Evolutionary conservation across 2,113 vertebrate species (phyloP), one percentile per base, ranked within the genome.

Genomic region (Phylloscopus trochiloides): DNA sequence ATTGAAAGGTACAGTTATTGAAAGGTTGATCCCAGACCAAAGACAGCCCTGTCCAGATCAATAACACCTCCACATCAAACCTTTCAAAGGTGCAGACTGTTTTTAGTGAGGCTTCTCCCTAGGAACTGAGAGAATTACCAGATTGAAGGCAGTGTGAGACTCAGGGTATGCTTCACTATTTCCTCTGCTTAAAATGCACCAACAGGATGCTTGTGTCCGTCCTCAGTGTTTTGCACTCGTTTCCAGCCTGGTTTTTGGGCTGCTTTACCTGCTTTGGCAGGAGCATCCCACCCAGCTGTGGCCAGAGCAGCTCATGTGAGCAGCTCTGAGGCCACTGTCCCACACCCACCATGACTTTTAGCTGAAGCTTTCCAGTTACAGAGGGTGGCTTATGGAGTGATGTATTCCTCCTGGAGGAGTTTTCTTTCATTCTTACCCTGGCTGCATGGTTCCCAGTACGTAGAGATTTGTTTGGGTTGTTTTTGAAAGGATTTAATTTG

Each of bases 301-400:
- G 24, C 26, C 57, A 6, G 40, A 66, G 42, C 51, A 68, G 20
- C 47, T 47, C 47, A 7, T 3, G 2, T 21, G 31, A 12, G 31
- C 73, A 57, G 36, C 62, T 84, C 48, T 67, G 63, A 58, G 32
- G 52, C 34, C 38, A 24, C 34, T 6, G 6, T 42, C 8, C 11
- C 34, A 17, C 9, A 16, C 10, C 29, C 3, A 3, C 21, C 0
- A 0, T 5, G 36, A 51, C 7, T 42, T 34, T 34, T 16, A 58
- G 19, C 32, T 68, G 83, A 59, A 65, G 40, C 9, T 84, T 84
- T 70, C 16, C 58, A 22, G 19, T 51, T 34, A 32, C 2, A 5
- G 34, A 47, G 40, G 38, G 14, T 70, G 34, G 38, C 59, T 57
- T 21, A 6, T 10, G 26, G 21, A 65, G 28, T n/a, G 51, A 42